These are phyloP conservation scores for Athalia rosae DNA, from an alignment of 2,888 invertebrate genomes.

Conservation along the genomic window DNA sequence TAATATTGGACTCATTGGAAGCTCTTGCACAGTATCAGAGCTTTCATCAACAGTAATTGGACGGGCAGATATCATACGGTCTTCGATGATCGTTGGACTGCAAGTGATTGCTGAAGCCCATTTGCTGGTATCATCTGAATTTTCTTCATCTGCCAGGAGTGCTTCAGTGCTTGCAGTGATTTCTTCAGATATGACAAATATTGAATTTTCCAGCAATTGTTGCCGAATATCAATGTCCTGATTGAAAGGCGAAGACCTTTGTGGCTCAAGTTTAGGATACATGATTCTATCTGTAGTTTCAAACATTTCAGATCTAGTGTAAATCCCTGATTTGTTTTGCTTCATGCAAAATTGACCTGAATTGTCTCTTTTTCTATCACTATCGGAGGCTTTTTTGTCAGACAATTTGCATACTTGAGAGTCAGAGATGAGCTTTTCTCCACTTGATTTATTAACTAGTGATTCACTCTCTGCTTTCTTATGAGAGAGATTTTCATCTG, in stretches of 20 bases:
- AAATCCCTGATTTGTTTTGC: background rate
- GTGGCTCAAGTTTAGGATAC: slow-evolving; percentile 19
- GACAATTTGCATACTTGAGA: slow-evolving; percentile 59
- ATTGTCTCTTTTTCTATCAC: slow-evolving; percentile 42
- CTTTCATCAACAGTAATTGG: slow-evolving; percentile 51
- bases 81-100: slow-evolving; percentile 14
- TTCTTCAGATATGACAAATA: slow-evolving; percentile 62
- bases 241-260: slow-evolving; percentile 12
- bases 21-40: slow-evolving; percentile 1
- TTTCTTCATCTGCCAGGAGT: slow-evolving; percentile 67
- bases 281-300: slow-evolving; percentile 17
- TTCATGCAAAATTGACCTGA: slow-evolving; percentile 4
- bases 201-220: slow-evolving; percentile 13
- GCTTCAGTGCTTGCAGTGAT: slow-evolving; percentile 68
- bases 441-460: slow-evolving; percentile 55
- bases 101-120: slow-evolving; percentile 28
- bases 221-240: background rate
- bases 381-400: slow-evolving; percentile 51
- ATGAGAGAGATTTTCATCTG: slow-evolving; percentile 40
- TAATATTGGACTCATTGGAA: slow-evolving; percentile 27
- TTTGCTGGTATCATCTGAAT: slow-evolving; percentile 31
- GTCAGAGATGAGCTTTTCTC: slow-evolving; percentile 58
- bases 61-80: slow-evolving; percentile 51
- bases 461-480: slow-evolving; percentile 54
- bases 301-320: slow-evolving; percentile 20